Evolutionary conservation across 1,140 invertebrate genomes (phyloP), one percentile per base, ranked within the genome.

Genomic region (Cydia pomonella): DNA sequence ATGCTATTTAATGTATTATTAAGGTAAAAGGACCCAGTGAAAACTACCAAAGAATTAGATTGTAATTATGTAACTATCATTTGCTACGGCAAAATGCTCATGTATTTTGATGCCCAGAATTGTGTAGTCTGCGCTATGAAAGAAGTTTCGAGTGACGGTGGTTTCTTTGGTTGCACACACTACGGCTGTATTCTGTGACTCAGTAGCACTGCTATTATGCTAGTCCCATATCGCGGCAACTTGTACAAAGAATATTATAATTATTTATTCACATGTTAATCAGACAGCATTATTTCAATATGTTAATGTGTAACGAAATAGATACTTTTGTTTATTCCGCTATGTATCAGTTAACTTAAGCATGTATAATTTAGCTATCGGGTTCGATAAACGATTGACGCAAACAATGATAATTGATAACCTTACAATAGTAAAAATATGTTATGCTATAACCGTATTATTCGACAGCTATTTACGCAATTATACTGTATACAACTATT

Each of bases 21-120:
- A 89, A 77, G 86, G 85, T 88, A 88, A 83, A 79, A 62, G 69
- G 78, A 75, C 71, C 85, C 87, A 90, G 88, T 90, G 78, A 92
- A 86, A 84, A 81, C 85, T 87, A 92, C 90, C 90, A 92, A 92
- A 92, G 90, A 92, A 64, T 84, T 81, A 80, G 72, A 73, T 75
- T 77, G 64, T 69, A 69, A 76, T 72, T 9, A 69, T 73, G 73
- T 69, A 73, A 73, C 73, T 41, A 72, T 74, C 18, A 23, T 75
- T 73, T 77, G 76, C 62, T 76, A 66, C 66, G 76, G 29, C 33
- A n/a, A n/a, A 25, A 25, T 64, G 76, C 74, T 79, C 63, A 73
- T 69, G 73, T 77, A 79, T 75, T n/a, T 74, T 66, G 29, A 53
- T 71, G 74, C 47, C 69, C 41, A 75, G 44, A 75, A 63, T 75